Conservation (phyloP, 2,888 invertebrate species). For the Agrochola macilenta region DNA sequence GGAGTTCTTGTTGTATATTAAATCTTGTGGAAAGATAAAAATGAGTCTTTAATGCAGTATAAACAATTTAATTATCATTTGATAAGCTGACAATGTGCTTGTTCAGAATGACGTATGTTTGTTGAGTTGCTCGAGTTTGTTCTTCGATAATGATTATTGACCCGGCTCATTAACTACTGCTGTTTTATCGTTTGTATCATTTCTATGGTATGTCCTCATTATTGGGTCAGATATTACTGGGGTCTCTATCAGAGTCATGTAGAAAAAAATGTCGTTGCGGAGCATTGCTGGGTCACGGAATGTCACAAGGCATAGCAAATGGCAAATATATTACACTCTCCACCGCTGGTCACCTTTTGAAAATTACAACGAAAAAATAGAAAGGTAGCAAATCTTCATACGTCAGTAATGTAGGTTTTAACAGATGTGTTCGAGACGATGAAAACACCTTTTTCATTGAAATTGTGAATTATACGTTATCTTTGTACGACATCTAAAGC, state of each 20-base stretch:
- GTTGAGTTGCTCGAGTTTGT: slow-evolving; percentile 58
- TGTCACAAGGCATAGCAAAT: background rate
- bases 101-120: slow-evolving; percentile 57
- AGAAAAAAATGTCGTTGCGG: slow-evolving; percentile 9
- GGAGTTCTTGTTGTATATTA: slow-evolving; percentile 43
- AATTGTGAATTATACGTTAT: slow-evolving; percentile 11
- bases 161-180: slow-evolving; percentile 55
- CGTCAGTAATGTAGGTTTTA: background rate
- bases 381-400: background rate
- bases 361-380: too few species aligned
- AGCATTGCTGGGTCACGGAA: slow-evolving; percentile 5
- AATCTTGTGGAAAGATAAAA: slow-evolving; percentile 62
- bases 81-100: slow-evolving; percentile 64
- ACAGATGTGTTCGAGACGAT: background rate
- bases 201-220: slow-evolving; percentile 54
- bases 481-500: background rate
- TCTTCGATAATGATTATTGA: slow-evolving; percentile 62
- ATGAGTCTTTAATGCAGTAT: slow-evolving; percentile 43
- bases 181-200: slow-evolving; percentile 61
- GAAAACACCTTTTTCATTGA: background rate
- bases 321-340: background rate
- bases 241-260: slow-evolving; percentile 26
- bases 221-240: slow-evolving; percentile 1
- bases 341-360: background rate
- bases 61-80: slow-evolving; percentile 63